phyloP scores from a whole-genome alignment of 2,113 vertebrate genomes.

The Platichthys stellatus region DNA sequence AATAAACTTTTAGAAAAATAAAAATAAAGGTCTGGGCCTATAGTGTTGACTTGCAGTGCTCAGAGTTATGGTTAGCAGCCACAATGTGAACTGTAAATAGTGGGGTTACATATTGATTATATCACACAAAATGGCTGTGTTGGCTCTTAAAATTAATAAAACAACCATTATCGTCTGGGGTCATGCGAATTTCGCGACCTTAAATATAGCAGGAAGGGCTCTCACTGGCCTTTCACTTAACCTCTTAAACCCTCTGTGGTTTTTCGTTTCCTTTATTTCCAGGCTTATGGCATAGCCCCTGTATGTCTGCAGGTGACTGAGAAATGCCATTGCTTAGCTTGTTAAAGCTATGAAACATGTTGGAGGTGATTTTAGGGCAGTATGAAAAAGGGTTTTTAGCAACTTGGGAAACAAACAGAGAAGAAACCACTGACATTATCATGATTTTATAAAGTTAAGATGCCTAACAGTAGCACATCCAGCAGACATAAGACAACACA shows the following conservation, averaged over 20 bases:
- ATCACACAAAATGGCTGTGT: not conserved
- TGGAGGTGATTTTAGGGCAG: not conserved
- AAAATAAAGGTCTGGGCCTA: not conserved
- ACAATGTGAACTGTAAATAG: not conserved
- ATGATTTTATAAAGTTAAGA: not conserved
- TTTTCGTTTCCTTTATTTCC: conserved; percentile 9
- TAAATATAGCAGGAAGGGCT: not conserved
- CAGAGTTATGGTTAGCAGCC: not conserved
- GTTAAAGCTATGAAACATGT: not conserved
- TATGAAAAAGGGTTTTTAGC: not conserved
- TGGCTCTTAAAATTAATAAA: not conserved
- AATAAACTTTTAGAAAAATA: not conserved
- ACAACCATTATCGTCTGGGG: not conserved
- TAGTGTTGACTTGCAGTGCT: not conserved
- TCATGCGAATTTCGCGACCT: conserved; percentile 35
- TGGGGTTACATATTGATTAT: not conserved
- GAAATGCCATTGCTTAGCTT: not conserved
- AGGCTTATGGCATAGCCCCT: not conserved
- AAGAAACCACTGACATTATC: not conserved
- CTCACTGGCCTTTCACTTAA: not conserved
- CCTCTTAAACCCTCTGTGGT: conserved; percentile 6
- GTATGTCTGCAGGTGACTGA: not conserved
- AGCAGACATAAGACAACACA: not conserved
- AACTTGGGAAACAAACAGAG: not conserved
- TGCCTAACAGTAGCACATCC: not conserved